Evolutionary conservation across 2,797 vertebrate species (phyloP), one percentile per base, ranked within the genome.

Genomic region (Ibycter americanus): DNA sequence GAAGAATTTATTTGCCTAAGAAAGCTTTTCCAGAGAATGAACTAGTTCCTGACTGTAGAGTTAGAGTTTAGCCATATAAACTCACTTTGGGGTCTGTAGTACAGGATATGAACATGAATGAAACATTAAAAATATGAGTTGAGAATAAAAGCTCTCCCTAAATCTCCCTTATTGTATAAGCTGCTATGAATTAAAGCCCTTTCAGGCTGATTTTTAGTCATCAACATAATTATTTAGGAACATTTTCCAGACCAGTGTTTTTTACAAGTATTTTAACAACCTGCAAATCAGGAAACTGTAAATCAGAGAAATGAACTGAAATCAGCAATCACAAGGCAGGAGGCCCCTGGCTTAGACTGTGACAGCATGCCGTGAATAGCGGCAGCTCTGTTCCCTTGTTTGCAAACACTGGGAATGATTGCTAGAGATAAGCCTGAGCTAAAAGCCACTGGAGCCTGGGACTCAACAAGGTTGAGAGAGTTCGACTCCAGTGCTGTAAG

Each of bases 241-340:
- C 96, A 91, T 97, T 97, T 97, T 98, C 97, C 96, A 97, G 97
- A 96, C 89, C 90, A 91, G 79, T 77, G 83, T 96, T 90, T 97
- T 97, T 97, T 96, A 97, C 95, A 98, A 97, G 96, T 93, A 79
- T 95, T 98, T 98, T 97, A 97, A 97, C 97, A 97, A 97, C 96
- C 96, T 98, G 96, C 90, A 97, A 97, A 97, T 95, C 93, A 88
- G 96, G 97, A 97, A 97, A 95, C 94, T 94, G 95, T 97, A 98
- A 98, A 97, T 98, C 97, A 97, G 90, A 93, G 94, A 96, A 97
- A 79, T 84, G 95, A 95, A 96, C 87, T 84, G 87, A 97, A 97
- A 97, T 97, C 93, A 89, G 95, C 91, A 88, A 85, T 97, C 96
- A 96, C 46, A 78, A 96, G 90, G 96, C 95, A 94, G 92, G 93